Evolutionary conservation across 1,140 invertebrate genomes (phyloP), one percentile per base, ranked within the genome.

Genomic region (Mya arenaria): DNA sequence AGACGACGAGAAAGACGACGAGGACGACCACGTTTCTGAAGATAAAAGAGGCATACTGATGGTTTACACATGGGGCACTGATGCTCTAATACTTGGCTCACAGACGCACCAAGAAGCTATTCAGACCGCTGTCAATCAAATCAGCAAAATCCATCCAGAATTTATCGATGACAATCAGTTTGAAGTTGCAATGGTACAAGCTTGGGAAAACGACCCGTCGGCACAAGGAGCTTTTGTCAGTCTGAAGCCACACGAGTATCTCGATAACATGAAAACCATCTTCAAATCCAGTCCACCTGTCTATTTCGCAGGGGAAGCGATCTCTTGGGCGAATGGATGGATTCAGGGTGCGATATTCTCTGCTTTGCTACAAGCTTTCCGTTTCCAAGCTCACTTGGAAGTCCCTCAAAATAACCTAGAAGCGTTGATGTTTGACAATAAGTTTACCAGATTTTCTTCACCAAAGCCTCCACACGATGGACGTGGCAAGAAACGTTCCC

Each of bases 81-180:
- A 82, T 36, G 85, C 78, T 5, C 28, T 79, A 3, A 79, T 56
- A 1, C 63, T 84, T 39, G 85, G 73, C 10, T 23, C 83, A 17
- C 72, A 84, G 60, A 25, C 58, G 19, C 4, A 73, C 4, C n/a
- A 79, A 15, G 41, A 74, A 10, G 79, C 83, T 32, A 65, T 86
- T 17, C 60, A 28, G 17, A 82, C 39, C 28, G 85, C 83, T 13
- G 68, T 86, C 10, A 62, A 44, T 8, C 58, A 86, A 55, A 39
- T 86, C 19, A 65, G 37, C 15, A 73, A 78, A 58, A 79, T 86
- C 13, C 85, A 86, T 73, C 83, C 82, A 8, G 85, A 84, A 32
- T 79, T 82, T 1, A 25, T 52, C 3, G 25, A 58, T 34, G 19
- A 62, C 4, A 36, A 41, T 36, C 23, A 86, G n/a, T 84, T 84